Evolutionary conservation across 2,888 invertebrate species (phyloP).

Genomic region (Choreutis nemorana): DNA sequence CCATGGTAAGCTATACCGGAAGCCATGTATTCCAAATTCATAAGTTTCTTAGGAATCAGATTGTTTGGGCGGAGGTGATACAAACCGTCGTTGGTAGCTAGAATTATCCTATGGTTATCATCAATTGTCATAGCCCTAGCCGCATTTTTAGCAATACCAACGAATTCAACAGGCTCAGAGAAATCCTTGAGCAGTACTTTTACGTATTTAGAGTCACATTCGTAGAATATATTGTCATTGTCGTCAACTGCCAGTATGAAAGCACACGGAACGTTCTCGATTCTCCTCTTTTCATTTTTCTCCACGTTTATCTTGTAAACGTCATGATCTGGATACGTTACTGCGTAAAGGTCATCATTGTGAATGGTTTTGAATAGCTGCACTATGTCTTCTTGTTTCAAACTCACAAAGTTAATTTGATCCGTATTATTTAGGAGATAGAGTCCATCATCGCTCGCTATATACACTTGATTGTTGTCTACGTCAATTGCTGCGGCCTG

Average conservation of each 20-base stretch:
- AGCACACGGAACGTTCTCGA: conserved; percentile 44
- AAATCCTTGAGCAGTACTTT: conserved; percentile 48
- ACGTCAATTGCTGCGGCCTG: conserved; percentile 46
- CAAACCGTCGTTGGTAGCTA: conserved; percentile 49
- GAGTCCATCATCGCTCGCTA: conserved; percentile 45
- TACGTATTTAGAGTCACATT: conserved; percentile 54
- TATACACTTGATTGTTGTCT: conserved; percentile 33
- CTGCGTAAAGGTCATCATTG: conserved; percentile 35
- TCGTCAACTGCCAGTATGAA: conserved; percentile 46
- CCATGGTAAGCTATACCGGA: conserved; percentile 37
- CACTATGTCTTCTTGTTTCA: conserved; percentile 51
- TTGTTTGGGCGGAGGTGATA: conserved; percentile 38
- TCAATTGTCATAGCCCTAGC: conserved; percentile 42
- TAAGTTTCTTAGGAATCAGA: conserved; percentile 45
- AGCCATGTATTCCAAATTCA: conserved; percentile 45
- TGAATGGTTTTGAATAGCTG: conserved; percentile 38
- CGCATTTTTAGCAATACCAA: conserved; percentile 42
- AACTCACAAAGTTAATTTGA: conserved; percentile 31
- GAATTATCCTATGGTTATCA: conserved; percentile 23
- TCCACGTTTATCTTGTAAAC: conserved; percentile 33
- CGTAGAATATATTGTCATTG: conserved; percentile 43
- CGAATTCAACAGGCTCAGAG: conserved; percentile 48
- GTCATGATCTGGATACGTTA: conserved; percentile 45
- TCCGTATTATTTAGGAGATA: conserved; percentile 32
- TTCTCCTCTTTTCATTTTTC: conserved; percentile 34